Base-by-base conservation (phyloP, 2,113 vertebrate genomes). In the Puntigrus tetrazona region DNA sequence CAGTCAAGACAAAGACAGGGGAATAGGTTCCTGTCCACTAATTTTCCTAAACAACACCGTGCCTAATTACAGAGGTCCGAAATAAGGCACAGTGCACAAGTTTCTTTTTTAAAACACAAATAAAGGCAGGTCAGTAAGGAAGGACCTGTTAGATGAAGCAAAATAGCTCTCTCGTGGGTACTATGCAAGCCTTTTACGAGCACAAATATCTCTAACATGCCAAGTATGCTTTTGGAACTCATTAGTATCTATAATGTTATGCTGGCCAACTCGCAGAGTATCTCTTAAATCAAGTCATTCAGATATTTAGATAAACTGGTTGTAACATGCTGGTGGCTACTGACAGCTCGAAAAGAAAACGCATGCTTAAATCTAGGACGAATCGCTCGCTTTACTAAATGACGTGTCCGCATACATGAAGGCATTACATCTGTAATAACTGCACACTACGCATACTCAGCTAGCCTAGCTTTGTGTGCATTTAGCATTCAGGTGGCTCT, bases 401-500 rank as follows among this genome's bases (percentile, higher is more conserved):
- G 29, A 45, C 38, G 41, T 65, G 25, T 80, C 57, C 38, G 78
- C 55, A 65, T 61, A 47, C 13, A 31, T 67, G 59, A 67, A 47
- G 14, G 38, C 57, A 67, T 22, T 47, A 22, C 18, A 47, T 80
- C 78, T 80, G 59, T 80, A 67, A 47, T 80, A 80, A 31, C 78
- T 47, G 41, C 43, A 80, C 47, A 67, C 78, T 80, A 80, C 78
- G 78, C 78, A 67, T 80, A 31, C 78, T 80, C 27, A 65, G 78
- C 78, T 80, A 80, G 78, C 78, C 16, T 80, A 80, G 57, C 57
- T 65, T 47, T 47, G 25, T 36, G 59, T 47, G 41, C 9, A 29
- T 80, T 80, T 80, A 65, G 78, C 78, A 67, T 67, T 67, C 78
- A 80, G 57, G 78, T 67, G 59, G 78, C 43, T 80, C 41, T 29